Percentiles rank a stretch among this genome's conserved stretches.
phyloP scores from a whole-genome alignment of 1,140 invertebrate genomes.

The Brachionus plicatilis region DNA sequence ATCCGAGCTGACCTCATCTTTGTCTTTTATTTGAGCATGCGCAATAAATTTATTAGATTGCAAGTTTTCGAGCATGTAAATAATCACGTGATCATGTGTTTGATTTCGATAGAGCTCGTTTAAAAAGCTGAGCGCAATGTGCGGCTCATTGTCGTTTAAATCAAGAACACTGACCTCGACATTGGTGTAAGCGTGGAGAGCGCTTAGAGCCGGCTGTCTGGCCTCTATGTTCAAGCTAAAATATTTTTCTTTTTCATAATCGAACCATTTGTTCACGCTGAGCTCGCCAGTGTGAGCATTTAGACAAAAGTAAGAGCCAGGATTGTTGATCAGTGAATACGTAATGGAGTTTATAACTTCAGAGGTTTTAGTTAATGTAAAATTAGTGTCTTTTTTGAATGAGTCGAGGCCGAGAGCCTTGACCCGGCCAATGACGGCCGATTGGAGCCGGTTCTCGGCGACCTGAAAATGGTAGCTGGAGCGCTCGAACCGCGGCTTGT shows the following conservation, averaged over 20 bases:
- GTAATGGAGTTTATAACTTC: not conserved
- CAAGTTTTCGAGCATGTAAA: not conserved
- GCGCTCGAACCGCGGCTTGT: slow-evolving; percentile 22
- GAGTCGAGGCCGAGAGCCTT: no score
- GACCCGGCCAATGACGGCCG: not conserved
- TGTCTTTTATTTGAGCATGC: slow-evolving; percentile 8
- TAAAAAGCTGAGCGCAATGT: not conserved
- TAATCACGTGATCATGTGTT: not conserved
- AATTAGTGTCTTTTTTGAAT: no score
- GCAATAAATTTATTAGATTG: not conserved
- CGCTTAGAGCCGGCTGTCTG: not conserved
- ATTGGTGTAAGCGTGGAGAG: not conserved
- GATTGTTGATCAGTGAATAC: not conserved
- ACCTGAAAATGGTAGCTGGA: not conserved
- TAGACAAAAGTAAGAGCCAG: not conserved
- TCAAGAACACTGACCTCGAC: not conserved
- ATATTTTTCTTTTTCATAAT: slow-evolving; percentile 34
- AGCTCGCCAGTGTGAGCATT: not conserved
- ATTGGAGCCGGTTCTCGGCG: not conserved
- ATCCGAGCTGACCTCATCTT: not conserved
- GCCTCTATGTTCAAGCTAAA: slow-evolving; percentile 18
- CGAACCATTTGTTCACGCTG: not conserved
- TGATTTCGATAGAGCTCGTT: not conserved
- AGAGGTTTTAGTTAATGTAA: no score
- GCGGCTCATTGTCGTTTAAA: slow-evolving; percentile 22